Evolutionary conservation across 30 jellyfish, hydroid and myxozoan genomes (phyloP).

Genomic region (Phacellophora camtschatica): DNA sequence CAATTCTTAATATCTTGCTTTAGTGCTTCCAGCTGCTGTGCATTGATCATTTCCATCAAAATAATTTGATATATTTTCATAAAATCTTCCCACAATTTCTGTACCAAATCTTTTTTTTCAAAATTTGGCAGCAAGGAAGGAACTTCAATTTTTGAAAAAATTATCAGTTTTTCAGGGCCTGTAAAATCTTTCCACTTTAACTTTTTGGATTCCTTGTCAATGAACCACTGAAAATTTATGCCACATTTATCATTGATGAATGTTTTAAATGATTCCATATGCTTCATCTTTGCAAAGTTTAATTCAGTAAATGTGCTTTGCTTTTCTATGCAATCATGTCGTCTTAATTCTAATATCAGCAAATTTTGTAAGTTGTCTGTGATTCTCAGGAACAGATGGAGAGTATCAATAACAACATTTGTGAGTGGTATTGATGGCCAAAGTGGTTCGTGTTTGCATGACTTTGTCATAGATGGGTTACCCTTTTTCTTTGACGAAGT

Average conservation of each 20-base stretch:
- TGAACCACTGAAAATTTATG: neutral
- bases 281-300: neutral
- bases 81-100: slow-evolving; percentile 23
- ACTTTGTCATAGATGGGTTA: neutral
- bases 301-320: neutral
- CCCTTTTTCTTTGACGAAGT: neutral
- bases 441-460: slow-evolving; percentile 18
- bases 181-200: slow-evolving; percentile 15
- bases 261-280: neutral
- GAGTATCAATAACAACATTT: slow-evolving; percentile 23
- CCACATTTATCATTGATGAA: neutral
- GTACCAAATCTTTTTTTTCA: neutral
- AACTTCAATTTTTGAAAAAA: neutral
- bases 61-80: neutral
- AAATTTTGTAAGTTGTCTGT: neutral
- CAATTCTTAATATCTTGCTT: too few relatives aligned
- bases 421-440: neutral
- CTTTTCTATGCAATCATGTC: neutral
- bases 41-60: neutral
- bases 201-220: neutral
- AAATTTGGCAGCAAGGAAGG: neutral
- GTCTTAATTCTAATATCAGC: slow-evolving; percentile 7
- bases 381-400: slow-evolving; percentile 13
- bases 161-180: slow-evolving; percentile 33
- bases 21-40: too few relatives aligned